phyloP scores from a whole-genome alignment of 2,888 invertebrate species.

The Leuctra nigra region DNA sequence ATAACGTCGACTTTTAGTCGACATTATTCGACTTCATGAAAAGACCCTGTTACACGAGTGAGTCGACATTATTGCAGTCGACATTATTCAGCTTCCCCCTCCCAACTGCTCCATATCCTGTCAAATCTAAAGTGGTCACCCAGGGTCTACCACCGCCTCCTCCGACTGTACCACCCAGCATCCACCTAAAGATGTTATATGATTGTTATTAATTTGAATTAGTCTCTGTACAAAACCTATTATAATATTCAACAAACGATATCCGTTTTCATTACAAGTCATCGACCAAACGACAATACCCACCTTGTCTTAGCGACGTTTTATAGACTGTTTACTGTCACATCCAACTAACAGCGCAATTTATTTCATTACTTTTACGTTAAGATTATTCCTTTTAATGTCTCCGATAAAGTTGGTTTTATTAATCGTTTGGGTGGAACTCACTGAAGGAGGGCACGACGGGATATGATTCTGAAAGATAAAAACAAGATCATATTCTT shows the following conservation, averaged over 20 bases:
- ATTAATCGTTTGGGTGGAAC: constrained; percentile 11
- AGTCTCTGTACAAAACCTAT: not conserved
- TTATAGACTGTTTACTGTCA: constrained; percentile 23
- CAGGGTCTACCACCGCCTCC: too few species aligned
- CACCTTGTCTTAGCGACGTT: constrained; percentile 16
- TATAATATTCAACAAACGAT: not conserved
- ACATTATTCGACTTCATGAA: too few species aligned
- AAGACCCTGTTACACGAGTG: too few species aligned
- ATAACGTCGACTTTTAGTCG: too few species aligned
- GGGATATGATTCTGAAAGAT: not conserved
- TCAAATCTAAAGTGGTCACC: too few species aligned
- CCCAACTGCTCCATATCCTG: too few species aligned
- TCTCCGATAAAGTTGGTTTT: constrained; percentile 12
- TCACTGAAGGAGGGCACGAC: not conserved
- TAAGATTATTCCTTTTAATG: constrained; percentile 17
- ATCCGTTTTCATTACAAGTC: not conserved
- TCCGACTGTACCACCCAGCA: not conserved
- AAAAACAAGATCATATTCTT: not conserved
- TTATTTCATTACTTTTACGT: constrained; percentile 12
- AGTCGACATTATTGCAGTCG: too few species aligned
- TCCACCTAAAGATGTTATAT: not conserved
- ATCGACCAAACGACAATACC: constrained; percentile 19
- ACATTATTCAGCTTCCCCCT: too few species aligned
- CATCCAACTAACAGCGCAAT: constrained; percentile 2
- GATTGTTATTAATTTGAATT: constrained; percentile 8